Conservation (phyloP, 2,113 vertebrate genomes). For the Rhombomys opimus region DNA sequence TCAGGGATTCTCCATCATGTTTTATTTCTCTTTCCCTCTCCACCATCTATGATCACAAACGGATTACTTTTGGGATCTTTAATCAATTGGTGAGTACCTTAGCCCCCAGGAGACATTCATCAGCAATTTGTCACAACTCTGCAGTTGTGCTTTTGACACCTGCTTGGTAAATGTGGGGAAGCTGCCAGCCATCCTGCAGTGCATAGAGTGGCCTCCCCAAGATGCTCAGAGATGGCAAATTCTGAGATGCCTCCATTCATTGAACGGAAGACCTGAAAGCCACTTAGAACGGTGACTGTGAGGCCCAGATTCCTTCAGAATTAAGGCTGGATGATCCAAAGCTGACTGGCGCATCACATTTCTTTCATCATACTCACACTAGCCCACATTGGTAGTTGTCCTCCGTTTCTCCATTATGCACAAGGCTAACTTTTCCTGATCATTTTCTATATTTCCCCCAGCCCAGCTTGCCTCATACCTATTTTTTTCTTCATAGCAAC, state of each 20-base stretch:
- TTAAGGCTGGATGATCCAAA: neutral
- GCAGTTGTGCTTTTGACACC: neutral
- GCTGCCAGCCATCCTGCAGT: neutral
- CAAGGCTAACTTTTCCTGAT: constrained; percentile 70
- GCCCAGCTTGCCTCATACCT: constrained; percentile 4
- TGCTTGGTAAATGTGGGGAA: neutral
- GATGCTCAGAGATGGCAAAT: neutral
- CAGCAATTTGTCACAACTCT: neutral
- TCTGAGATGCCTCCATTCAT: neutral
- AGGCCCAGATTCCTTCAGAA: constrained; percentile 48
- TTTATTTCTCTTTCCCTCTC: neutral
- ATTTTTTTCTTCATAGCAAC: constrained; percentile 70
- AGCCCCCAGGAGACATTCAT: neutral
- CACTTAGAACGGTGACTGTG: neutral
- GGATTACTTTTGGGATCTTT: neutral
- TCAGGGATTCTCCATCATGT: neutral
- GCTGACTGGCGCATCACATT: constrained; percentile 41
- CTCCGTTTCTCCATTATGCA: constrained; percentile 63
- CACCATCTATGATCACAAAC: neutral
- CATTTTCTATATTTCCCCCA: constrained; percentile 50
- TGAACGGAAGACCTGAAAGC: neutral
- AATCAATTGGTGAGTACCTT: neutral
- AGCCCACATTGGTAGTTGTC: constrained; percentile 71
- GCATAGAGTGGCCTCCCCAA: neutral
- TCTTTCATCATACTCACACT: constrained; percentile 28